These are phyloP conservation scores for Zaprionus gabonicus DNA, from an alignment of 1,140 invertebrate species.

Conservation along the genomic window DNA sequence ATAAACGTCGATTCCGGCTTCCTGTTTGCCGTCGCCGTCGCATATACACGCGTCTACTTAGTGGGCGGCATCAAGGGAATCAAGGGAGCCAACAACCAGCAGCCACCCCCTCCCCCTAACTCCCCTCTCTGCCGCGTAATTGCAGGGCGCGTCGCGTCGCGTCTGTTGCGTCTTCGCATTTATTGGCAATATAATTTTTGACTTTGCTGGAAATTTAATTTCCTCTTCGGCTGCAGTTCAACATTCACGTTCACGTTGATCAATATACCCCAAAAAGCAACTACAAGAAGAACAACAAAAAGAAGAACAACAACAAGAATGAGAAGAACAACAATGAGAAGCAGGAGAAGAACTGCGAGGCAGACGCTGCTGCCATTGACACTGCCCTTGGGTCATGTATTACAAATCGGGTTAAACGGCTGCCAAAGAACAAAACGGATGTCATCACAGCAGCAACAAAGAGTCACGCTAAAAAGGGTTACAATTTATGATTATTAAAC, in stretches of 20 bases:
- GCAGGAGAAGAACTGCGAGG: constrained; percentile 20
- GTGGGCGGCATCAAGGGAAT: constrained; percentile 4
- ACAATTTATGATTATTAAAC: constrained; percentile 83
- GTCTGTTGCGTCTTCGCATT: constrained; percentile 71
- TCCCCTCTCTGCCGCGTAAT: constrained; percentile 40
- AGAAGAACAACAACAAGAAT: constrained; percentile 19
- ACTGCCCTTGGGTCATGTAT: constrained; percentile 62
- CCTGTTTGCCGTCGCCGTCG: constrained; percentile 68
- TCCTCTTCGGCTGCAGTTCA: constrained; percentile 52
- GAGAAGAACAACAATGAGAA: constrained; percentile 35
- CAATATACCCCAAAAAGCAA: not conserved
- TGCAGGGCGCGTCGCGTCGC: constrained; percentile 49
- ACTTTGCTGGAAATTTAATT: constrained; percentile 79
- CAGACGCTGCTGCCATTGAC: constrained; percentile 36
- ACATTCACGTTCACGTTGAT: constrained; percentile 33
- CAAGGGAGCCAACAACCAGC: too few relatives aligned
- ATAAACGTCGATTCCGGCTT: constrained; percentile 83
- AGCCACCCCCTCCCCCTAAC: too few relatives aligned
- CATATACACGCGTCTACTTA: constrained; percentile 34
- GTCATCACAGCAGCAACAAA: constrained; percentile 61
- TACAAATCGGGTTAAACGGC: constrained; percentile 58
- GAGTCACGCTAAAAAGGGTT: constrained; percentile 68
- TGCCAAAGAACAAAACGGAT: constrained; percentile 66
- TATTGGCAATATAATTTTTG: constrained; percentile 82
- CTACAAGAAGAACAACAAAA: constrained; percentile 22